phyloP scores from a whole-genome alignment of 1,140 invertebrate genomes.

The Conopomorpha cramerella region DNA sequence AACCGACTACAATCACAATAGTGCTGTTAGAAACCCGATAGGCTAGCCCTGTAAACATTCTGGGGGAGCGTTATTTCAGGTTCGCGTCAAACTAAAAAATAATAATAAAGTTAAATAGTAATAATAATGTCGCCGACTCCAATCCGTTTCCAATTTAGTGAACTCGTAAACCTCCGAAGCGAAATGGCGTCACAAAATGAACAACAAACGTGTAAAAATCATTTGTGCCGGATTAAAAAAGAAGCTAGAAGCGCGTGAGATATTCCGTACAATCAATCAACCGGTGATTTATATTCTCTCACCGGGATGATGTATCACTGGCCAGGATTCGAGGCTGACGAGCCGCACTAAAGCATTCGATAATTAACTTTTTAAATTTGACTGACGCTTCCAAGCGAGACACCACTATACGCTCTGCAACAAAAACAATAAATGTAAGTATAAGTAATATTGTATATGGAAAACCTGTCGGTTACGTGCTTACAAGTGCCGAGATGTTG shows the following conservation, averaged over 20 bases:
- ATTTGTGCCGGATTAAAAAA: conserved; percentile 55
- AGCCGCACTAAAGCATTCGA: conserved; percentile 34
- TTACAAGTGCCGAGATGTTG: conserved; percentile 7
- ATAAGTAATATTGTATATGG: no score
- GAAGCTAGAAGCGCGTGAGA: conserved; percentile 48
- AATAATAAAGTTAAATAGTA: no score
- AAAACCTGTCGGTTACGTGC: conserved; percentile 9
- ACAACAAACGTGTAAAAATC: conserved; percentile 51
- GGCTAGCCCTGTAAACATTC: conserved; percentile 33
- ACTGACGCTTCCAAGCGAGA: conserved; percentile 38
- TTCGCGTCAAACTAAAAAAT: no score
- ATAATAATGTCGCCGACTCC: no score
- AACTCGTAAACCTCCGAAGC: conserved; percentile 23
- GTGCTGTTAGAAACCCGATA: conserved; percentile 39
- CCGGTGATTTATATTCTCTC: conserved; percentile 42
- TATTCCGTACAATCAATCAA: conserved; percentile 50
- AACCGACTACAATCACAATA: conserved; percentile 8
- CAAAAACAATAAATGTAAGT: conserved; percentile 3
- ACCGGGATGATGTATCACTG: conserved; percentile 42
- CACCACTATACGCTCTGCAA: conserved; percentile 4
- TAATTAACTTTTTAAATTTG: conserved; percentile 60
- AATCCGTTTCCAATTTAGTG: conserved; percentile 13
- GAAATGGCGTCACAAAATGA: conserved; percentile 37
- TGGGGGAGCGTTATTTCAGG: no score
- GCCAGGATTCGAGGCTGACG: conserved; percentile 16